Evolutionary conservation across 1,140 invertebrate genomes (phyloP).

Genomic region (Thrips palmi): DNA sequence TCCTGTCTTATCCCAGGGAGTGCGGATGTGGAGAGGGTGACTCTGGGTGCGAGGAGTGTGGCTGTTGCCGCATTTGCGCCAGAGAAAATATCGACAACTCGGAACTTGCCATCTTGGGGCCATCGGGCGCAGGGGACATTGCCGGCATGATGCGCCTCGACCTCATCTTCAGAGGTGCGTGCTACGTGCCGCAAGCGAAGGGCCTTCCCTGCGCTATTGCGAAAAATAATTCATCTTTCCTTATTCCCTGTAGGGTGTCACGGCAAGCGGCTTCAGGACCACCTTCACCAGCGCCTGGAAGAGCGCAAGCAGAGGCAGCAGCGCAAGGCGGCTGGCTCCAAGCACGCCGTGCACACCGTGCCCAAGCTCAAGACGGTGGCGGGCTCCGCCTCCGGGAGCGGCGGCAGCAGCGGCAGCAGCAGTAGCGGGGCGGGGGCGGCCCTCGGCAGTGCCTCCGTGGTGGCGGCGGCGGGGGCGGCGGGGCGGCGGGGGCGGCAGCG

Average conservation of each 20-base stretch:
- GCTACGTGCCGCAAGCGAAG: neutral
- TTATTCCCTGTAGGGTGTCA: conserved; percentile 23
- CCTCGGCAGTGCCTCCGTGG: no score
- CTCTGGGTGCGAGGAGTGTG: conserved; percentile 81
- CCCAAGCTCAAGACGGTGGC: conserved; percentile 3
- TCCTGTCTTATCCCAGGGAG: conserved; percentile 42
- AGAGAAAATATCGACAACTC: conserved; percentile 41
- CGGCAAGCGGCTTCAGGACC: conserved; percentile 34
- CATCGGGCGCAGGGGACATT: conserved; percentile 28
- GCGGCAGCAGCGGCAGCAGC: no score
- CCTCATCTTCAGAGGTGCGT: conserved; percentile 27
- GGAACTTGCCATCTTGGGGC: conserved; percentile 26
- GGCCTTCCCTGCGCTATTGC: neutral
- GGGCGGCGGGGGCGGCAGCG: no score
- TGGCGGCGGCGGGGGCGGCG: no score
- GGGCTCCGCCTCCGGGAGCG: no score
- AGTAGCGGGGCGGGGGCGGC: no score
- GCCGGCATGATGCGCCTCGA: conserved; percentile 34
- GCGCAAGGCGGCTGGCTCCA: conserved; percentile 24
- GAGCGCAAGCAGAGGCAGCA: conserved; percentile 34
- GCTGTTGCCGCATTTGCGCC: conserved; percentile 75
- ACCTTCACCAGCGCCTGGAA: conserved; percentile 32
- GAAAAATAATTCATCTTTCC: neutral
- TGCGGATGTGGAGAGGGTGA: conserved; percentile 93
- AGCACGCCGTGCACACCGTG: conserved; percentile 13